These are phyloP conservation scores for Syngnathus floridae DNA, from an alignment of 2,113 vertebrate species.

Conservation along the genomic window DNA sequence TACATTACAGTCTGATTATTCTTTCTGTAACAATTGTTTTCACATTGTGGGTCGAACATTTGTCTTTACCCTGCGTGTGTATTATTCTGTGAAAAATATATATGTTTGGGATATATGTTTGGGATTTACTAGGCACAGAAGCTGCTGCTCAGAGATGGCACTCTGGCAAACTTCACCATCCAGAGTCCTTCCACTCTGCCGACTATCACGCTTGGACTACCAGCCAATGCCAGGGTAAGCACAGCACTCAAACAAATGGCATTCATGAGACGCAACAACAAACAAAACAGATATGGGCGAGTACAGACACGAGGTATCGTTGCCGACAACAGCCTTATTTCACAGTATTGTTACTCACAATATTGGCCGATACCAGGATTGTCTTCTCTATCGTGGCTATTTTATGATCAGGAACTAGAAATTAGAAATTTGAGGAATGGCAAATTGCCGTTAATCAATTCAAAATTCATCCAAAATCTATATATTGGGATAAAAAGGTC, in stretches of 20 bases:
- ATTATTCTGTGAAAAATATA: not conserved
- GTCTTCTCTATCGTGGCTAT: too few relatives aligned
- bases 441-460: too few relatives aligned
- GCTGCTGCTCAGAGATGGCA: slow-evolving; percentile 69
- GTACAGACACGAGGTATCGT: too few relatives aligned
- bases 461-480: too few relatives aligned
- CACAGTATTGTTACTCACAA: too few relatives aligned
- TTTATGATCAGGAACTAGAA: too few relatives aligned
- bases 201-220: slow-evolving; percentile 86
- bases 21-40: not conserved
- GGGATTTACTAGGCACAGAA: slow-evolving; percentile 61
- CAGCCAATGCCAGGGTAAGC: slow-evolving; percentile 80
- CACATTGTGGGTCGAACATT: not conserved
- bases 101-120: slow-evolving; percentile 23
- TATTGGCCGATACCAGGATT: too few relatives aligned
- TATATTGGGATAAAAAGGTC: too few relatives aligned
- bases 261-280: not conserved
- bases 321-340: too few relatives aligned
- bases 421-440: too few relatives aligned
- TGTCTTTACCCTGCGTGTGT: not conserved
- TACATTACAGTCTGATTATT: not conserved
- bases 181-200: slow-evolving; percentile 79
- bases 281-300: not conserved
- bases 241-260: not conserved
- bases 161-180: slow-evolving; percentile 76